Evolutionary conservation across 2,113 vertebrate genomes (phyloP), one percentile per base, ranked within the genome.

Genomic region (Vulpes ferrilata): DNA sequence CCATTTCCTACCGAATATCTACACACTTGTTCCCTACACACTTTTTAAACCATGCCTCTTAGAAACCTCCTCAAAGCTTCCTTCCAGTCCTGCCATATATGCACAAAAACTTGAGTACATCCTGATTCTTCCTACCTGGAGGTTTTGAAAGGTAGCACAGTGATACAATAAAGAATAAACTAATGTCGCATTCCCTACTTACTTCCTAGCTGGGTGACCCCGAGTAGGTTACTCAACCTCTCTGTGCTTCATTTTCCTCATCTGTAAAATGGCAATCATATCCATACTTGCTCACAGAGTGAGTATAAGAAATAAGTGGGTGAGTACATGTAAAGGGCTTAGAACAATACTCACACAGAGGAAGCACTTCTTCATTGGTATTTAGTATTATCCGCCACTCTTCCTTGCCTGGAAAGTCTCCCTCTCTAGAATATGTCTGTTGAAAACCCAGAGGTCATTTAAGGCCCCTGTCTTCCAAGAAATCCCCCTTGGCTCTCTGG

Each of bases 401-500:
- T 48, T 65, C 2, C 74, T 64, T 74, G 2, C 2, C 25, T 71
- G 30, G 5, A 60, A 87, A 76, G 4, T 48, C 53, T 13, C 59
- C 35, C 6, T 81, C 8, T 55, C 48, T 27, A 7, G 16, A 8
- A 19, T 76, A 13, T 91, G 11, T 22, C 15, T 69, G 5, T 53
- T 62, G 38, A 69, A 51, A 71, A 84, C 0, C 19, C n/a, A 51
- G 10, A 30, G 7, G 25, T 65, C 25, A 22, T 78, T 60, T 35
- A 62, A 57, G 76, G 13, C 25, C n/a, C 1, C 2, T 15, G 5
- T 64, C 57, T 90, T 65, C 57, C 22, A 22, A 71, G 22, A 81
- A 20, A 8, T 11, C 1, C 12, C 32, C 20, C 5, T 43, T 64
- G 1, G 9, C 38, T 11, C 2, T 7, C 20, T 3, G 19, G 17